Percentiles rank a stretch among this genome's conserved stretches.
Evolutionary conservation across 2,888 invertebrate species (phyloP).

Genomic region (Cataglyphis cursor): DNA sequence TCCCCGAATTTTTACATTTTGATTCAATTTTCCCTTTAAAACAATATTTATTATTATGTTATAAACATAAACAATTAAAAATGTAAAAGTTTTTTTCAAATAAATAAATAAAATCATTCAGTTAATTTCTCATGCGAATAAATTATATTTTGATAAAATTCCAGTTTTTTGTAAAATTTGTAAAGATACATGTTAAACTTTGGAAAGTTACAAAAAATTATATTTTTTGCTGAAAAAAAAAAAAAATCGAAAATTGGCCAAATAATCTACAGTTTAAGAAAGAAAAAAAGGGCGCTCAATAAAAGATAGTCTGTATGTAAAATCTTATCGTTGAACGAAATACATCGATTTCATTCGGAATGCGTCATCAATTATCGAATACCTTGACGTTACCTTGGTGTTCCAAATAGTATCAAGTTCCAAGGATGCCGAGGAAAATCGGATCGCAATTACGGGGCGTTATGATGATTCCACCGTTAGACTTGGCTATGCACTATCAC

Average conservation of each 20-base stretch:
- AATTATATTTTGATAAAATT: neutral
- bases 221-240: neutral
- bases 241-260: neutral
- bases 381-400: conserved; percentile 5
- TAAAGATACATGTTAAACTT: neutral
- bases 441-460: conserved; percentile 67
- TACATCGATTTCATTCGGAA: conserved; percentile 21
- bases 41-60: neutral
- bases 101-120: neutral
- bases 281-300: neutral
- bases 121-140: neutral
- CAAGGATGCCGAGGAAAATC: conserved; percentile 50
- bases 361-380: conserved; percentile 32
- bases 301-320: neutral
- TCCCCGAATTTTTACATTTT: neutral
- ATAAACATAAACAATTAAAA: neutral
- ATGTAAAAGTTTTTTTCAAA: neutral
- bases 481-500: conserved; percentile 70
- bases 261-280: neutral
- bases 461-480: conserved; percentile 70
- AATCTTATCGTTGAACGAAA: conserved; percentile 5
- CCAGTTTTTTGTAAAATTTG: neutral
- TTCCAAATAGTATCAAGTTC: conserved; percentile 37
- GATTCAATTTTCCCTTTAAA: neutral
- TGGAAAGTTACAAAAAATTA: neutral